phyloP scores from a whole-genome alignment of 2,113 vertebrate genomes.

The Podarcis muralis region DNA sequence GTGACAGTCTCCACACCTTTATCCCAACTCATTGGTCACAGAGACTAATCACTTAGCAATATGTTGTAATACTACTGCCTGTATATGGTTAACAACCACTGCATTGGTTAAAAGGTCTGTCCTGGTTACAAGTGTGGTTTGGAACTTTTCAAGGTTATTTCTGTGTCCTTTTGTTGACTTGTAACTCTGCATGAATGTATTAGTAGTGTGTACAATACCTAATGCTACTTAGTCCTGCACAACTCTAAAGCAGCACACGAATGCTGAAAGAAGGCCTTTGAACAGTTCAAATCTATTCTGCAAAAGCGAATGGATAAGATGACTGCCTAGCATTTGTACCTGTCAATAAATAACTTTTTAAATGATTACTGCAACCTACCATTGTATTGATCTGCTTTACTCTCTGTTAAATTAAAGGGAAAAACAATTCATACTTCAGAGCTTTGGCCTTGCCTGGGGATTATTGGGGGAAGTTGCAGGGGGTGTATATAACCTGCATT shows the following conservation, averaged over 20 bases:
- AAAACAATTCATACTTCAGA: slow-evolving; percentile 17
- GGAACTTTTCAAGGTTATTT: background rate
- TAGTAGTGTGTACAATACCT: background rate
- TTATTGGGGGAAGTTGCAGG: background rate
- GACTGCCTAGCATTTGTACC: background rate
- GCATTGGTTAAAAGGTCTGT: background rate
- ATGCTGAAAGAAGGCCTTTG: background rate
- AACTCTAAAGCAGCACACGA: background rate
- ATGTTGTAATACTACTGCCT: too few relatives aligned
- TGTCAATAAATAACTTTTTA: slow-evolving; percentile 11
- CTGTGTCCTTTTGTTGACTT: background rate
- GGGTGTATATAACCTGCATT: background rate
- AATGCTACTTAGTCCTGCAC: background rate
- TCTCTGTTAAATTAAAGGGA: slow-evolving; percentile 6
- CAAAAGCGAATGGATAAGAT: background rate
- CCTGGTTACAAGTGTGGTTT: background rate
- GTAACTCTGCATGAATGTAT: background rate
- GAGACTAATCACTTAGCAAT: background rate
- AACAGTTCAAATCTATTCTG: background rate
- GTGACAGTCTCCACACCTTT: background rate
- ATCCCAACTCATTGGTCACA: background rate
- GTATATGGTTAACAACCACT: background rate
- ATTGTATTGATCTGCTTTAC: slow-evolving; percentile 19
- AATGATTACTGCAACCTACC: background rate
- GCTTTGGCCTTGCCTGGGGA: background rate